Conservation (phyloP, 2,797 vertebrate genomes). For the Propithecus perrieri region DNA sequence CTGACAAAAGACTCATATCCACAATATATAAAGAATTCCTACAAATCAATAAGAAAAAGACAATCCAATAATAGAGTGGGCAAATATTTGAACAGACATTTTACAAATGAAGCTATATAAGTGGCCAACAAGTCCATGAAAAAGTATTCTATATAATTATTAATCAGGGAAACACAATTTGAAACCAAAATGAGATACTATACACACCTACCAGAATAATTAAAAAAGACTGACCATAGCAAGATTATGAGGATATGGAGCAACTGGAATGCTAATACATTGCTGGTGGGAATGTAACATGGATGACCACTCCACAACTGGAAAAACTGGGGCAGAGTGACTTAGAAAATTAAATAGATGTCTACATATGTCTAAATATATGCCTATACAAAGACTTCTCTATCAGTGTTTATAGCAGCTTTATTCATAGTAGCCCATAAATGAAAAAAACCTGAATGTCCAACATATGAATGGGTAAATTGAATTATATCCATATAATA, state of each 20-base stretch:
- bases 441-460: neutral
- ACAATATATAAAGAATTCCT: neutral
- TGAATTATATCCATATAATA: neutral
- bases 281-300: neutral
- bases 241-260: neutral
- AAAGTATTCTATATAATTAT: neutral
- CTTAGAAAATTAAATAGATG: neutral
- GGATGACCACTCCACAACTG: neutral
- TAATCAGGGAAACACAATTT: neutral
- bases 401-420: neutral
- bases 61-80: neutral
- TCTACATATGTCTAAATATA: neutral
- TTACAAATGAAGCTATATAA: neutral
- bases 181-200: neutral
- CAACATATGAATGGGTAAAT: neutral
- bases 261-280: neutral
- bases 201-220: neutral
- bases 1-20: neutral
- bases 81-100: neutral
- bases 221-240: neutral
- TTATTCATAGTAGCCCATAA: neutral
- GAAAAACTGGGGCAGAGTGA: constrained; percentile 2
- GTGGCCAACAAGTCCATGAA: neutral
- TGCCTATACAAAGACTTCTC: neutral
- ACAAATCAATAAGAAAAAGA: neutral